A percentile compares a stretch with the other conserved stretches of the same genome.
phyloP scores from a whole-genome alignment of 2,888 invertebrate species.

The Nymphalis urticae region DNA sequence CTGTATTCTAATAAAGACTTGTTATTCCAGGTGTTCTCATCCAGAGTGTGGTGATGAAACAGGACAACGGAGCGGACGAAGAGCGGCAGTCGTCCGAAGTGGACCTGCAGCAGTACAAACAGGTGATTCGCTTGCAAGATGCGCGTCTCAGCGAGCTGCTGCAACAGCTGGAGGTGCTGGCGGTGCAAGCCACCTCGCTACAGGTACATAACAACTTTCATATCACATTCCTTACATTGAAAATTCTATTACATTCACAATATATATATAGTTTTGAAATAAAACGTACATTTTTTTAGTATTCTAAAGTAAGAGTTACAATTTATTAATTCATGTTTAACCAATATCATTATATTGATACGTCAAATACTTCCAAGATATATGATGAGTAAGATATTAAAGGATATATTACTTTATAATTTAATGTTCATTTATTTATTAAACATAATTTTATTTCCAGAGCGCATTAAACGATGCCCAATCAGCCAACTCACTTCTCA shows the following conservation, averaged over 20 bases:
- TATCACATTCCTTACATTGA: too few relatives aligned
- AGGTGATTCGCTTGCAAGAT: constrained; percentile 95
- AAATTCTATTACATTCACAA: too few relatives aligned
- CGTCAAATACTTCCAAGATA: too few relatives aligned
- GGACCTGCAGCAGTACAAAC: constrained; percentile 90
- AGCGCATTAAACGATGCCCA: constrained; percentile 83
- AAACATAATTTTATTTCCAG: constrained; percentile 47
- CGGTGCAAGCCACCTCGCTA: constrained; percentile 50
- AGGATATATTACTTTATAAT: too few relatives aligned
- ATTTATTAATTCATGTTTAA: too few relatives aligned
- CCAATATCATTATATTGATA: too few relatives aligned
- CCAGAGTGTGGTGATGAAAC: constrained; percentile 51
- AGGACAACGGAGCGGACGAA: constrained; percentile 47
- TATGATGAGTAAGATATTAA: too few relatives aligned
- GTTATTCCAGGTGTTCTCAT: constrained; percentile 55
- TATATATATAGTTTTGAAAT: too few relatives aligned
- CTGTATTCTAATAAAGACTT: background rate
- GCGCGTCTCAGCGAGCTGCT: constrained; percentile 79
- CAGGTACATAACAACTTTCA: constrained; percentile 45
- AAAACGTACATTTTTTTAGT: too few relatives aligned
- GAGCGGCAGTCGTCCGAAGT: constrained; percentile 58
- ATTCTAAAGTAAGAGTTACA: too few relatives aligned
- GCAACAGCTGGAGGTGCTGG: constrained; percentile 68
- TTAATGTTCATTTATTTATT: too few relatives aligned
- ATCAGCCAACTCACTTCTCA: constrained; percentile 87